phyloP scores from a whole-genome alignment of 53 echinoderm and acorn worm species.

The Crossaster papposus region DNA sequence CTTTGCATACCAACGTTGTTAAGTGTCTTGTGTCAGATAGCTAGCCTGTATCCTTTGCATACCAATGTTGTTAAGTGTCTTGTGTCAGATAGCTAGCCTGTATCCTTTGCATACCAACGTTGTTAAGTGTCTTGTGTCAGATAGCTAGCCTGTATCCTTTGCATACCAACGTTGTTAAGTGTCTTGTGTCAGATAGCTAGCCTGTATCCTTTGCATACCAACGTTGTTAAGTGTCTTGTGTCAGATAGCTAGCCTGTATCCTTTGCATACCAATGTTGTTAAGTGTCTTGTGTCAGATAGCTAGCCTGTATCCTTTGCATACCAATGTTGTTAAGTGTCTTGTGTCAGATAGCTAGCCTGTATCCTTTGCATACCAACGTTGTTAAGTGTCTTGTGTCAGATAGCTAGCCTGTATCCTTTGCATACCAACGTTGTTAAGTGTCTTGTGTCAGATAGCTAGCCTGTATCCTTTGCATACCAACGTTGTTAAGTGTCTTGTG shows the following conservation, averaged over 20 bases:
- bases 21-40: constrained; percentile 96
- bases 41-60: constrained; percentile 88
- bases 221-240: constrained; percentile 68
- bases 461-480: constrained; percentile 85
- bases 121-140: constrained; percentile 82
- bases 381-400: constrained; percentile 82
- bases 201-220: constrained; percentile 85
- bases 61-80: constrained; percentile 45
- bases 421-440: not conserved
- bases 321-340: constrained; percentile 45
- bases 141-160: constrained; percentile 97
- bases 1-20: constrained; percentile 47
- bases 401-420: constrained; percentile 97
- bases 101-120: constrained; percentile 76
- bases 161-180: not conserved
- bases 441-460: constrained; percentile 95
- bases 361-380: constrained; percentile 76
- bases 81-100: constrained; percentile 93
- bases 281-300: constrained; percentile 96
- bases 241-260: constrained; percentile 97
- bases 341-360: constrained; percentile 93
- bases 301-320: constrained; percentile 88
- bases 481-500: constrained; percentile 68
- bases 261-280: constrained; percentile 48
- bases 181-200: constrained; percentile 95